These are phyloP conservation scores for Leptinotarsa juncta DNA, from an alignment of 2,888 invertebrate genomes.

Conservation along the genomic window DNA sequence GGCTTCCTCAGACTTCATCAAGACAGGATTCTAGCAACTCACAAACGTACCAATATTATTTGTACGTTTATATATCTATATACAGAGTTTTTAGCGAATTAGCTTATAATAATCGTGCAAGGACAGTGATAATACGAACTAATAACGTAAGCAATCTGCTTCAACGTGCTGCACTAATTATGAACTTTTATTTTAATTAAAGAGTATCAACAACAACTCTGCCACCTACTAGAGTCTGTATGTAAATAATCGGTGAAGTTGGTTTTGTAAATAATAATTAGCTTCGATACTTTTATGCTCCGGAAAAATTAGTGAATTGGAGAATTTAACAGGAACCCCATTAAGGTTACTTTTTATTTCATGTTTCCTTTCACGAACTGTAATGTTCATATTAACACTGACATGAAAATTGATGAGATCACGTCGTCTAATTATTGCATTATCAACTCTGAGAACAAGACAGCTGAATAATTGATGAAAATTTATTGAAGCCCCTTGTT, in stretches of 20 bases:
- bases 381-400: background rate
- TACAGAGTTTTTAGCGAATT: background rate
- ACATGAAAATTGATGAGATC: background rate
- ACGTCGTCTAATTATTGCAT: background rate
- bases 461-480: constrained; percentile 8
- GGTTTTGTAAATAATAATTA: background rate
- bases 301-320: background rate
- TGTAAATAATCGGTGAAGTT: background rate
- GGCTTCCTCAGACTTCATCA: no score
- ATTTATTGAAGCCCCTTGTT: background rate
- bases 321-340: background rate
- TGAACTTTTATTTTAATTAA: background rate
- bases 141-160: background rate
- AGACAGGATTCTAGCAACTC: no score
- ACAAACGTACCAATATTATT: background rate
- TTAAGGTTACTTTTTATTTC: background rate
- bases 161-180: background rate
- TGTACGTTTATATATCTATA: background rate
- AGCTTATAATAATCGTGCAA: background rate
- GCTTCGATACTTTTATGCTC: background rate
- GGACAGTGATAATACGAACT: background rate
- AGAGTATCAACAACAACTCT: background rate
- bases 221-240: constrained; percentile 3
- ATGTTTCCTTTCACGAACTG: background rate
- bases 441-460: background rate